These are phyloP conservation scores for Gambelia wislizenii DNA, from an alignment of 2,797 vertebrate genomes.

Conservation along the genomic window DNA sequence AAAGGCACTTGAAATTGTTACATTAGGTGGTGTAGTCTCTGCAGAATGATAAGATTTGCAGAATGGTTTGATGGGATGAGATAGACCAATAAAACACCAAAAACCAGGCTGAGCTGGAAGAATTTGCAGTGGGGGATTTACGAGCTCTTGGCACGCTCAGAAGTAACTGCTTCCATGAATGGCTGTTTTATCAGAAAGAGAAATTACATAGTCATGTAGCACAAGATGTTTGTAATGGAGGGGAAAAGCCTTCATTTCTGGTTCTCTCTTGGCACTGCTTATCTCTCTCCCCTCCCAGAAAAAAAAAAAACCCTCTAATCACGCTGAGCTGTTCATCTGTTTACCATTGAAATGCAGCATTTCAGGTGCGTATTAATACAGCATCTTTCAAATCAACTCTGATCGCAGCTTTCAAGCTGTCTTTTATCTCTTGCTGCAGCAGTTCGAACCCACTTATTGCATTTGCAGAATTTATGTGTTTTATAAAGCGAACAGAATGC, in stretches of 20 bases:
- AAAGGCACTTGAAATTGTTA: slow-evolving; percentile 61
- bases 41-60: slow-evolving; percentile 68
- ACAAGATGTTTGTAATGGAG: slow-evolving; percentile 50
- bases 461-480: slow-evolving; percentile 78
- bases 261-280: slow-evolving; percentile 40
- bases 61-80: slow-evolving; percentile 52
- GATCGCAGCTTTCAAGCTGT: slow-evolving; percentile 52
- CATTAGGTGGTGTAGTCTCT: slow-evolving; percentile 52
- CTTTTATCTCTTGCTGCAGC: slow-evolving; percentile 59
- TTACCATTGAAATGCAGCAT: slow-evolving; percentile 55
- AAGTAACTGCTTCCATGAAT: slow-evolving; percentile 65
- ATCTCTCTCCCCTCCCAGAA: background rate
- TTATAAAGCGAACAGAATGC: slow-evolving; percentile 73
- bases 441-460: slow-evolving; percentile 70
- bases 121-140: slow-evolving; percentile 66
- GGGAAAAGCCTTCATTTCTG: slow-evolving; percentile 54
- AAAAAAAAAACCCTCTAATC: slow-evolving; percentile 40
- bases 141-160: slow-evolving; percentile 58
- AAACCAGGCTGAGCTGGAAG: slow-evolving; percentile 52
- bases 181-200: slow-evolving; percentile 63
- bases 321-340: slow-evolving; percentile 57
- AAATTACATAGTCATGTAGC: slow-evolving; percentile 53
- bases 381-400: slow-evolving; percentile 55
- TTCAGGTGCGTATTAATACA: slow-evolving; percentile 58
- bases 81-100: slow-evolving; percentile 63